These are phyloP conservation scores for Probosciger aterrimus DNA, from an alignment of 2,113 vertebrate genomes.

Conservation along the genomic window DNA sequence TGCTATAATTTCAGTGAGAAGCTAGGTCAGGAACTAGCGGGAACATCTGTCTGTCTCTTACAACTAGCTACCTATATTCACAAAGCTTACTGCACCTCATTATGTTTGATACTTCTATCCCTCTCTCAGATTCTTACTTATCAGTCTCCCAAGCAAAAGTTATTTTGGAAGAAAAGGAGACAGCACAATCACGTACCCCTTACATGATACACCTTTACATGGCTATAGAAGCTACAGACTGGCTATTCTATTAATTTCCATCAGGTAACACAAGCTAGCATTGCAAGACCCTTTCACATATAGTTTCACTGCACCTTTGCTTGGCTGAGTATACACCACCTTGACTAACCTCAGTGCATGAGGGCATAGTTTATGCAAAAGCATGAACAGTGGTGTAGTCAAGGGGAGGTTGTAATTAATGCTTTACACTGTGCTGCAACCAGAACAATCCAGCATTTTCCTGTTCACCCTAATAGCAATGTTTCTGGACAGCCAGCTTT, in stretches of 20 bases:
- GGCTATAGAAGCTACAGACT: neutral
- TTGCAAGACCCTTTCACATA: neutral
- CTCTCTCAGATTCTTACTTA: neutral
- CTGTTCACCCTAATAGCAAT: neutral
- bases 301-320: neutral
- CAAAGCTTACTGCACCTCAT: neutral
- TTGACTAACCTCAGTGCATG: neutral
- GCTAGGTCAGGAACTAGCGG: neutral
- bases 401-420: neutral
- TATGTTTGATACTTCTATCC: neutral
- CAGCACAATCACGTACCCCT: neutral
- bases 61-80: neutral
- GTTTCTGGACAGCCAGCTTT: neutral
- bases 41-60: neutral
- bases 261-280: neutral
- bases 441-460: neutral
- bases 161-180: neutral
- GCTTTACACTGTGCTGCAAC: neutral
- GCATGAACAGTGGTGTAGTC: neutral
- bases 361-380: neutral
- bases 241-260: neutral
- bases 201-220: rapidly evolving
- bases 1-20: neutral
- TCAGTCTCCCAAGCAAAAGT: neutral
- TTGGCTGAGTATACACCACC: neutral